phyloP scores from a whole-genome alignment of 2,113 vertebrate species.

The Zosterops borbonicus region DNA sequence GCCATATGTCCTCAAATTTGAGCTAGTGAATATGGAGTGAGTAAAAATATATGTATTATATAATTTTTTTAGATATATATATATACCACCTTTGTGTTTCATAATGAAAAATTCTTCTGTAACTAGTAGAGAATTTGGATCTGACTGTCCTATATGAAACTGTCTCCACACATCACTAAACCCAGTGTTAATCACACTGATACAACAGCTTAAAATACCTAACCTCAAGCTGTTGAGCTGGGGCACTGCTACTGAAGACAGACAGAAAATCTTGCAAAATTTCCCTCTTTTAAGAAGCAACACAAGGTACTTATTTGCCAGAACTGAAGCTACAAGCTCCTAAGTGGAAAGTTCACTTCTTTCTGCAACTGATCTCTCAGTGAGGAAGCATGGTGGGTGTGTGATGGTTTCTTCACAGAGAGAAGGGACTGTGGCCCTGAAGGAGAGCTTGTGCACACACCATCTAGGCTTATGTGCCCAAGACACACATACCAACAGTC shows the following conservation, averaged over 20 bases:
- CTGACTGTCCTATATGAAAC: background rate
- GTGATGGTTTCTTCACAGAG: background rate
- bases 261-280: background rate
- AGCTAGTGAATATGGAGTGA: background rate
- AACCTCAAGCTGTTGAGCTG: background rate
- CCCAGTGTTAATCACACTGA: background rate
- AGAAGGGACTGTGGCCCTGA: background rate
- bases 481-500: accelerated
- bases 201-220: background rate
- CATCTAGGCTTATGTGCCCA: accelerated
- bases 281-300: background rate
- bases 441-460: background rate
- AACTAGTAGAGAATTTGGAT: background rate
- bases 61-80: background rate
- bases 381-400: accelerated
- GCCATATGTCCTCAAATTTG: background rate
- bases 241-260: background rate
- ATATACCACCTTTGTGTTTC: background rate
- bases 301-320: background rate
- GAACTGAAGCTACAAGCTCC: background rate
- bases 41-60: background rate
- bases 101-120: background rate
- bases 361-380: background rate
- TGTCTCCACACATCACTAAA: background rate
- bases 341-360: background rate